Base-by-base conservation (phyloP, 2,797 vertebrate species). In the Trematomus bernacchii region DNA sequence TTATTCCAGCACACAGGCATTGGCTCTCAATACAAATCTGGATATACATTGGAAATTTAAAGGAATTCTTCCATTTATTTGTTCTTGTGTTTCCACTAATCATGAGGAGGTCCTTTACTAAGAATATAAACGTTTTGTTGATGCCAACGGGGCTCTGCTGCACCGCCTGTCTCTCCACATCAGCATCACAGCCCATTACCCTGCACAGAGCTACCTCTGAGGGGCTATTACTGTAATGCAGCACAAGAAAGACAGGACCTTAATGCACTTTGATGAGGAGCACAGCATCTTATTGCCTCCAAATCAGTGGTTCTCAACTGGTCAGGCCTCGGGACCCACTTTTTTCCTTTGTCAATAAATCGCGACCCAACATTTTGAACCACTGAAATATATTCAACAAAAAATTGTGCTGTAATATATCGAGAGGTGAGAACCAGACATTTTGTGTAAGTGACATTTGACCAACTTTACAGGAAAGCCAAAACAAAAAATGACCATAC, bases 181-280 rank as follows among this genome's bases (percentile, higher is more conserved):
- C 66, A 55, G 11, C 64, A 7, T 74, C 73, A 65, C 2, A 14
- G 18, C 5, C 76, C 66, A 19, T 58, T 30, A 69, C 42, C 47
- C 18, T 1, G 21, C 10, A 23, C 57, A 13, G 10, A 66, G 51
- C 50, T 14, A 3, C 51, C 52, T 73, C 53, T 3, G 2, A 60
- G 40, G 58, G 37, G 27, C 50, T 14, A 16, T 50, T 60, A 19
- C 10, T 3, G 57, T 57, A 53, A 43, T 37, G 65, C 44, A 43
- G 3, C 58, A 70, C 58, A 67, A 48, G 21, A 46, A 33, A 48
- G 44, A 42, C 44, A 0, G 42, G 58, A 23, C 11, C 53, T 33
- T 73, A 72, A 63, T 42, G 55, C 67, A 18, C 40, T 16, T 43
- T 69, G 74, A 76, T 5, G 57, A 70, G 74, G 57, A 70, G 74